Evolutionary conservation across 2,113 vertebrate species (phyloP).

Genomic region (Rhizomys pruinosus): DNA sequence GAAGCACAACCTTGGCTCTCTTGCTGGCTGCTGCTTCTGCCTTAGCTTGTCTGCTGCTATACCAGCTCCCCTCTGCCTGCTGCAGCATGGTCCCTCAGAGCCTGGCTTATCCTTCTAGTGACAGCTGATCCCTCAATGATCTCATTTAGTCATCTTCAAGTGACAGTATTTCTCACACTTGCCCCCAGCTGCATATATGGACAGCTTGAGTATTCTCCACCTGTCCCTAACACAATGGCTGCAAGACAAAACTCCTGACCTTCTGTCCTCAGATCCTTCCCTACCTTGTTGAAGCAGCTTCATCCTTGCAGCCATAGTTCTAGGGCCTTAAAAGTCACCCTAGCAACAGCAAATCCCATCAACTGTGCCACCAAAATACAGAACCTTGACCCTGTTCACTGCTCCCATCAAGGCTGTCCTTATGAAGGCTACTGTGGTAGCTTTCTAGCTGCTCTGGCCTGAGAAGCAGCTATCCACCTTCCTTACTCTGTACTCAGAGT

Average conservation of each 20-base stretch:
- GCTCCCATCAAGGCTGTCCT: neutral
- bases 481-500: neutral
- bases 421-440: rapidly evolving
- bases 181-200: neutral
- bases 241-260: neutral
- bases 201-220: neutral
- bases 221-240: neutral
- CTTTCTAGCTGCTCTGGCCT: neutral
- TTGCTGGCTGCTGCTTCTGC: too few relatives aligned
- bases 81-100: neutral
- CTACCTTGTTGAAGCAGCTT: neutral
- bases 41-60: neutral
- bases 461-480: neutral
- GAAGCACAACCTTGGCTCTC: rapidly evolving
- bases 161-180: neutral
- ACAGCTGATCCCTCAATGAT: neutral
- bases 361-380: neutral
- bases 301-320: rapidly evolving
- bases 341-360: neutral
- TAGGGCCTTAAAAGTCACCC: neutral
- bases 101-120: neutral
- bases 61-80: neutral
- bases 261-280: neutral
- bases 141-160: neutral
- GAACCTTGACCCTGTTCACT: neutral